Percentiles rank a stretch among this genome's conserved stretches.
Evolutionary conservation across 2,797 vertebrate species (phyloP).

Genomic region (Apogon hyalosoma): DNA sequence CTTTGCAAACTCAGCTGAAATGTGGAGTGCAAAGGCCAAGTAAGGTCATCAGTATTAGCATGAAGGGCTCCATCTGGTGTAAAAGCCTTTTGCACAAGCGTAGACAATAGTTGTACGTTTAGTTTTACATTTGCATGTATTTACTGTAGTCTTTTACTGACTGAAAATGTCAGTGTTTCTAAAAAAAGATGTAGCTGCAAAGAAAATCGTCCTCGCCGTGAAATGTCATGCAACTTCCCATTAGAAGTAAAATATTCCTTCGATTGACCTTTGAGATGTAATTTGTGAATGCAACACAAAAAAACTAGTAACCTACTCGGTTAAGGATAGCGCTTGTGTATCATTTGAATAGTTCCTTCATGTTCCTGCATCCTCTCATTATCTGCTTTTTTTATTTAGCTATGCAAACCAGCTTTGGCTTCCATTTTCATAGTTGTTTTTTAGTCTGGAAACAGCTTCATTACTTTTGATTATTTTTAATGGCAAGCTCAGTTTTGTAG

Average conservation of each 20-base stretch:
- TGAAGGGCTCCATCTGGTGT: slow-evolving; percentile 46
- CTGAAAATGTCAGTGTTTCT: slow-evolving; percentile 54
- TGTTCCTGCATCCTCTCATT: slow-evolving; percentile 19
- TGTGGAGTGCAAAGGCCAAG: slow-evolving; percentile 42
- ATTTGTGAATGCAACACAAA: slow-evolving; percentile 40
- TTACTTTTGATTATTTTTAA: slow-evolving; percentile 72
- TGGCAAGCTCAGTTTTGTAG: slow-evolving; percentile 48
- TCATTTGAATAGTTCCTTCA: slow-evolving; percentile 30
- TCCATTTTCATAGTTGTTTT: slow-evolving; percentile 49
- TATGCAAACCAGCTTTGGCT: slow-evolving; percentile 25
- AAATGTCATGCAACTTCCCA: slow-evolving; percentile 52
- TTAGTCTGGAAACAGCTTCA: slow-evolving; percentile 58
- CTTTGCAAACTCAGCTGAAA: slow-evolving; percentile 50
- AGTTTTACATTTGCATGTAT: slow-evolving; percentile 28
- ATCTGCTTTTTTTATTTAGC: slow-evolving; percentile 13
- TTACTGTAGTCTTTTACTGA: slow-evolving; percentile 2
- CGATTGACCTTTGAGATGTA: slow-evolving; percentile 57
- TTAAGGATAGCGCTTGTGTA: slow-evolving; percentile 26
- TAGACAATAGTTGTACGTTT: slow-evolving; percentile 32
- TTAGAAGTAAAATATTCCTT: slow-evolving; percentile 49
- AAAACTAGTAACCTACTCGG: slow-evolving; percentile 6
- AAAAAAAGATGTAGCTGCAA: slow-evolving; percentile 27
- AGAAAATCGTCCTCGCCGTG: not conserved
- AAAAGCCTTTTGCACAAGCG: slow-evolving; percentile 13
- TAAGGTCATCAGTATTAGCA: slow-evolving; percentile 38